Percentiles rank a stretch among this genome's conserved stretches.
Evolutionary conservation across 1,140 invertebrate genomes (phyloP).

Genomic region (Aphidius ervi): DNA sequence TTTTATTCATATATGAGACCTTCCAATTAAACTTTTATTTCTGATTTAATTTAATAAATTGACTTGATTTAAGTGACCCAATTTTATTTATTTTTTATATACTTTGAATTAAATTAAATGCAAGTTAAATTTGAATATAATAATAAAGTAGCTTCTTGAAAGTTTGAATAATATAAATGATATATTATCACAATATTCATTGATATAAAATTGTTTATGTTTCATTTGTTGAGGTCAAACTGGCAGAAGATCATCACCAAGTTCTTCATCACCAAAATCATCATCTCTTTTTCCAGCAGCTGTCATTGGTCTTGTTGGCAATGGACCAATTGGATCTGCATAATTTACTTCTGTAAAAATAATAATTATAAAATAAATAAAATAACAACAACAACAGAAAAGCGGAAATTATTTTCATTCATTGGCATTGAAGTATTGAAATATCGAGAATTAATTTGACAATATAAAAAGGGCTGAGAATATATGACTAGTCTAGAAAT

Average conservation of each 20-base stretch:
- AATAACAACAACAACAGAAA: background rate
- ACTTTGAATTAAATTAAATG: no score
- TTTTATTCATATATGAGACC: no score
- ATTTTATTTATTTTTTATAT: no score
- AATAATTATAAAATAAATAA: background rate
- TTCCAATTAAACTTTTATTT: no score
- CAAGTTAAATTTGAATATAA: no score
- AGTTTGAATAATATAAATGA: no score
- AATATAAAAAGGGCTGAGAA: constrained; percentile 21
- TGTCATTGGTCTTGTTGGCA: constrained; percentile 72
- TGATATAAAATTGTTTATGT: constrained; percentile 2
- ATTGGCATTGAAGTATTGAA: background rate
- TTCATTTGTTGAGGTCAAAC: constrained; percentile 51
- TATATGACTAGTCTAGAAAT: constrained; percentile 30
- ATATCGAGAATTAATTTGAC: constrained; percentile 24
- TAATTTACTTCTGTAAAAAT: constrained; percentile 61
- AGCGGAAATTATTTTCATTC: no score
- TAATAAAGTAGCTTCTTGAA: no score
- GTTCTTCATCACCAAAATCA: constrained; percentile 76
- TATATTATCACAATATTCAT: background rate
- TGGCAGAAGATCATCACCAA: constrained; percentile 78
- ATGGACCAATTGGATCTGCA: constrained; percentile 71
- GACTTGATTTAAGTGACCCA: no score
- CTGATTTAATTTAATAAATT: no score
- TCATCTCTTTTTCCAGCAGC: constrained; percentile 66